Evolutionary conservation across 2,888 invertebrate species (phyloP).

Genomic region (Cephus spinipes): DNA sequence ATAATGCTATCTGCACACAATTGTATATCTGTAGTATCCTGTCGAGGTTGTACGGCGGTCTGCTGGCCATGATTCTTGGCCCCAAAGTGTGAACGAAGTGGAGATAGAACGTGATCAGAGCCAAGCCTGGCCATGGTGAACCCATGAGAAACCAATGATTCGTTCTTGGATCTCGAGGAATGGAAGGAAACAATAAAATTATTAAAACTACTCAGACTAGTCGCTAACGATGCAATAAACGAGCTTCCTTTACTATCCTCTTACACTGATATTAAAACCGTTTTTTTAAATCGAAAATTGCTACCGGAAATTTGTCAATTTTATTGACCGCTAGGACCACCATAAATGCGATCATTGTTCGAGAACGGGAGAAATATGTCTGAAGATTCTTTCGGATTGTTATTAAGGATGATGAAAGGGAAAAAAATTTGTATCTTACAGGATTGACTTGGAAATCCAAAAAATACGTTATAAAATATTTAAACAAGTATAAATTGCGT

Average conservation of each 20-base stretch:
- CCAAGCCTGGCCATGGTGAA: slow-evolving; percentile 73
- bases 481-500: not conserved
- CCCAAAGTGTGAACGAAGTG: slow-evolving; percentile 79
- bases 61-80: slow-evolving; percentile 78
- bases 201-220: not conserved
- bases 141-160: slow-evolving; percentile 76
- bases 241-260: too few relatives aligned
- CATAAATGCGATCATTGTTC: not conserved
- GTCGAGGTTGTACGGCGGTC: slow-evolving; percentile 75
- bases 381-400: not conserved
- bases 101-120: slow-evolving; percentile 73
- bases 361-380: not conserved
- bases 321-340: not conserved
- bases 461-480: not conserved
- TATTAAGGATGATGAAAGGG: not conserved
- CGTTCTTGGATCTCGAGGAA: slow-evolving; percentile 73
- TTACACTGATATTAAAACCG: not conserved
- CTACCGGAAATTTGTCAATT: not conserved
- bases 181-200: not conserved
- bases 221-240: not conserved
- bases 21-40: slow-evolving; percentile 77
- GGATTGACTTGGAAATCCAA: not conserved
- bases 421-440: too few relatives aligned
- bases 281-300: not conserved
- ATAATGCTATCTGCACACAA: slow-evolving; percentile 73